phyloP scores from a whole-genome alignment of 2,888 invertebrate species.

The Strigamia crassipes region DNA sequence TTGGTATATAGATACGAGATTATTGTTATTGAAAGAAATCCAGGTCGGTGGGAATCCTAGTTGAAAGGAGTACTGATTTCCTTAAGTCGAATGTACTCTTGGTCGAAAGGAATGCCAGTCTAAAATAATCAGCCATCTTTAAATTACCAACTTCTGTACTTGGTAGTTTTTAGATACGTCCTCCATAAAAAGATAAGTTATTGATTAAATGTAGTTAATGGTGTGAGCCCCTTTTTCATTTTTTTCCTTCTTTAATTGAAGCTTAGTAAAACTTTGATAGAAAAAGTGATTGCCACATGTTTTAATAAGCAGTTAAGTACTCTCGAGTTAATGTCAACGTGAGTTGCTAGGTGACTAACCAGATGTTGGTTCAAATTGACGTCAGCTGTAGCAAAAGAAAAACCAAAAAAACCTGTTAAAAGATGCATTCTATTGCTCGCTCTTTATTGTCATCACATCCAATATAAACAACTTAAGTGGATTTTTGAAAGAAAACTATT shows the following conservation, averaged over 20 bases:
- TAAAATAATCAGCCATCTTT: no score
- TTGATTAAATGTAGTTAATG: not conserved
- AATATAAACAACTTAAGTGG: no score
- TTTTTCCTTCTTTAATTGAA: not conserved
- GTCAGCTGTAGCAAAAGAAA: not conserved
- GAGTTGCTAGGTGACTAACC: not conserved
- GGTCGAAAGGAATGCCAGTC: no score
- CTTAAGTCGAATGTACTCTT: no score
- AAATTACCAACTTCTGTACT: no score
- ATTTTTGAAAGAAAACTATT: no score
- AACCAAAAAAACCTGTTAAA: not conserved
- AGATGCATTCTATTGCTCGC: not conserved
- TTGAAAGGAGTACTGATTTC: no score
- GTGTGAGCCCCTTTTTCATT: not conserved
- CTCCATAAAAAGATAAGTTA: no score
- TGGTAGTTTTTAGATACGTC: no score
- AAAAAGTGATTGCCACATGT: not conserved
- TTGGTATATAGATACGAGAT: no score
- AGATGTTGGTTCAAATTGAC: not conserved
- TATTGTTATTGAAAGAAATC: no score
- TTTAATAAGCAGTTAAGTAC: conserved; percentile 1
- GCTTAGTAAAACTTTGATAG: not conserved
- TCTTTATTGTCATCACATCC: not conserved
- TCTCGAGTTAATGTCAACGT: not conserved
- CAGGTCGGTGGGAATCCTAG: no score